Base-by-base conservation (phyloP, 2,888 invertebrate genomes). In the Lamellibrachia columna region DNA sequence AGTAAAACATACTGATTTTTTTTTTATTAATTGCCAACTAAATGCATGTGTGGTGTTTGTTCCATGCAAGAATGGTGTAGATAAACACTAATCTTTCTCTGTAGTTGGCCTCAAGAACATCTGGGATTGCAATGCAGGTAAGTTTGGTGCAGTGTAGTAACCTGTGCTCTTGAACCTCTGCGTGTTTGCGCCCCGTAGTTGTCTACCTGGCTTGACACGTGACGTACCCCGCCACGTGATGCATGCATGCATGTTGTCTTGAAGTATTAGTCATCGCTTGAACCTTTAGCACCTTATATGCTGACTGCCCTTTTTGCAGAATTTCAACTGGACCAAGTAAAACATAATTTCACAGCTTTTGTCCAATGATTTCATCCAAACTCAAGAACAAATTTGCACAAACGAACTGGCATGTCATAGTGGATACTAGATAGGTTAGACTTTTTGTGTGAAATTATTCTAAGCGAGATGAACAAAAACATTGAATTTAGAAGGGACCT, bases 81-180 rank as follows among this genome's bases (percentile, higher is more conserved):
- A 75, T 75, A 15, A n/a, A 75, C 22, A 75, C 75, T 22, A 75
- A 22, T 75, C 75, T 75, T 75, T 75, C 22, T 75, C 75, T 75
- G 75, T 22, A 75, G 75, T 75, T 75, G 93, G 75, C 15, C 90
- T 93, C 9, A 93, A 92, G 90, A 93, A 93, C 91, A 93, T 93
- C 15, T 93, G 93, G 93, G 93, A 93, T 58, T 93, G 93, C 91
- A 93, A 93, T 90, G 92, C 93, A 93, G 93, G 93, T 93, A 92
- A 90, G 92, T 75, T 75, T 75, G 75, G 22, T 15, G 11, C 4
- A 22, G 75, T 22, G 75, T 2, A 15, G 0, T n/a, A 6, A 22
- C 75, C 75, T 22, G 40, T 22, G 60, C 15, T 15, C 60, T 60
- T 22, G 22, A 9, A 60, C 22, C 75, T 6, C 22, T 75, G 75